Evolutionary conservation across 1,140 invertebrate genomes (phyloP), one percentile per base, ranked within the genome.

Genomic region (Drosophila mauritiana): DNA sequence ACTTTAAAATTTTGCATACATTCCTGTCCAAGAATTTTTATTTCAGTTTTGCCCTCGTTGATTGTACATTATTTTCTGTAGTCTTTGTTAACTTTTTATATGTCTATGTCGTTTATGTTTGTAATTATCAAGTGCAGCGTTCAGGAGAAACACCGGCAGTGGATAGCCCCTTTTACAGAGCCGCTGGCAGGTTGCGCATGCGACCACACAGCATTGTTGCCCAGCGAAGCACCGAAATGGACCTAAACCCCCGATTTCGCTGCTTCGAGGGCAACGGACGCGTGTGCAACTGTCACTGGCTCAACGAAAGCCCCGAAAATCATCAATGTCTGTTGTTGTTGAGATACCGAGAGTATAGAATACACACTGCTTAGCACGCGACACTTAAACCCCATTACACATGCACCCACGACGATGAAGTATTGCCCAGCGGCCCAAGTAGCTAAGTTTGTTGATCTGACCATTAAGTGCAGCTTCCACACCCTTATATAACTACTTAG

Each of bases 351-450:
- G 46, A 17, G 37, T 40, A 40, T 73, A 25, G 64, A 68, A 78
- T 64, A 80, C 73, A 80, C 73, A 73, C 54, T 73, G 56, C 61
- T 17, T 34, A 54, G 67, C 63, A 63, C 48, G 72, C 75, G 73
- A 53, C 54, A 53, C 65, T 20, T 37, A 43, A 42, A 37, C 1
- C 3, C 27, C 22, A 51, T 59, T n/a, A 34, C 40, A 57, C 22
- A 48, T 17, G 34, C 57, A 63, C 2, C 34, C 37, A 57, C n/a
- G 48, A 67, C 64, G 46, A 12, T 27, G 68, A 89, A 89, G 84
- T 89, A 90, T 89, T 90, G 84, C 80, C 85, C 84, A 89, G 80
- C 52, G 45, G 70, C 70, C 79, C 63, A 77, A 88, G 72, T 88
- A 77, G 83, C 76, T 83, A 83, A 83, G 83, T 83, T 86, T 88